phyloP scores from a whole-genome alignment of 1,140 invertebrate species.

The Halictus rubicundus region DNA sequence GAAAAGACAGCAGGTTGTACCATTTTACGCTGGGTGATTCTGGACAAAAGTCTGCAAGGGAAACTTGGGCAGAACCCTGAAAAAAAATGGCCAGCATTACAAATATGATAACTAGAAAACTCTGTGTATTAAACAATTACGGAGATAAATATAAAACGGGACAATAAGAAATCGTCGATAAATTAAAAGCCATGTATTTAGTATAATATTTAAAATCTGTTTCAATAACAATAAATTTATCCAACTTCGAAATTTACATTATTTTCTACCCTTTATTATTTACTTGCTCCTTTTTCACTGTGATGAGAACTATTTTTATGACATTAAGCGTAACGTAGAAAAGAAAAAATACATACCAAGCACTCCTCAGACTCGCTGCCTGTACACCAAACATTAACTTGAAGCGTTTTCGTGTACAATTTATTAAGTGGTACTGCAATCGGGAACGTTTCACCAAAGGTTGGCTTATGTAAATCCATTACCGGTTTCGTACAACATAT shows the following conservation, averaged over 20 bases:
- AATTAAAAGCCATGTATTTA: too few relatives aligned
- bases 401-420: conserved; percentile 91
- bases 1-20: conserved; percentile 96
- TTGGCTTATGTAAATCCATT: conserved; percentile 88
- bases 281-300: too few relatives aligned
- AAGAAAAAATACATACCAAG: conserved; percentile 85
- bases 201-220: background rate
- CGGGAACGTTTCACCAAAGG: conserved; percentile 90
- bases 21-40: conserved; percentile 91
- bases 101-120: background rate
- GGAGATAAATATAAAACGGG: too few relatives aligned
- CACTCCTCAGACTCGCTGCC: conserved; percentile 87
- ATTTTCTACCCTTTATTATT: background rate
- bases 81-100: conserved; percentile 31
- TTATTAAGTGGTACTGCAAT: conserved; percentile 88
- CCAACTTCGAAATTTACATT: too few relatives aligned
- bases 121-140: too few relatives aligned
- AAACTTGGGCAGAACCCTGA: conserved; percentile 97
- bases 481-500: conserved; percentile 88
- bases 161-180: too few relatives aligned
- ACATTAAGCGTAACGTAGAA: background rate
- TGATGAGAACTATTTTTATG: too few relatives aligned
- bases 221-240: too few relatives aligned
- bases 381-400: conserved; percentile 91
- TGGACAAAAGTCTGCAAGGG: conserved; percentile 95